Percentiles rank a stretch among this genome's conserved stretches.
These are phyloP conservation scores for Cremastobaeus sp. DNA, from an alignment of 2,888 invertebrate species.

Conservation along the genomic window DNA sequence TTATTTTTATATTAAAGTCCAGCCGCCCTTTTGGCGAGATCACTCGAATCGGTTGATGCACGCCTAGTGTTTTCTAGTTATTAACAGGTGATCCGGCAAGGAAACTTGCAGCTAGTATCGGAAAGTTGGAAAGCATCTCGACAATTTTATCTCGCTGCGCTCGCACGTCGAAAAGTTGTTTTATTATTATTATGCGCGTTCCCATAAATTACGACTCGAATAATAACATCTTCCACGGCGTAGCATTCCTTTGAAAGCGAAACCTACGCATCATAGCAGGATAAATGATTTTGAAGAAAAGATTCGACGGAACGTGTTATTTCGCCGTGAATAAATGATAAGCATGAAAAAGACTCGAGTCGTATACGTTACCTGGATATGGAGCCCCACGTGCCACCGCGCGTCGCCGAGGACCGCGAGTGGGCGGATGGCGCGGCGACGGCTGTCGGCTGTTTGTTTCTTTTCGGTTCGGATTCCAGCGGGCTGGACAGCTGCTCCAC, in stretches of 20 bases:
- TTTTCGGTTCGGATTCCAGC: conserved; percentile 83
- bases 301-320: conserved; percentile 46
- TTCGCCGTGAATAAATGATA: conserved; percentile 39
- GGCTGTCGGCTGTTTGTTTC: conserved; percentile 74
- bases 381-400: conserved; percentile 93
- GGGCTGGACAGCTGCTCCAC: conserved; percentile 92
- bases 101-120: no score
- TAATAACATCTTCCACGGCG: conserved; percentile 33
- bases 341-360: neutral
- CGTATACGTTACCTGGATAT: conserved; percentile 82
- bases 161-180: conserved; percentile 28
- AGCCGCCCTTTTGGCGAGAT: no score
- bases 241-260: conserved; percentile 43
- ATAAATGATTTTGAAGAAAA: conserved; percentile 49
- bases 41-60: no score
- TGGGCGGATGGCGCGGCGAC: conserved; percentile 73
- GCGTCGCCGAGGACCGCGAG: conserved; percentile 77
- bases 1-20: no score
- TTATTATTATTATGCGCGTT: conserved; percentile 33
- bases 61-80: no score
- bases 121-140: conserved; percentile 6
- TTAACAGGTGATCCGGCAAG: no score
- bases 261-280: conserved; percentile 48
- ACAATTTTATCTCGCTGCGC: conserved; percentile 14
- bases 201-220: conserved; percentile 29